These are phyloP conservation scores for Hydractinia symbiolongicarpus DNA, from an alignment of 30 jellyfish, hydroid and myxozoan genomes.

Conservation along the genomic window DNA sequence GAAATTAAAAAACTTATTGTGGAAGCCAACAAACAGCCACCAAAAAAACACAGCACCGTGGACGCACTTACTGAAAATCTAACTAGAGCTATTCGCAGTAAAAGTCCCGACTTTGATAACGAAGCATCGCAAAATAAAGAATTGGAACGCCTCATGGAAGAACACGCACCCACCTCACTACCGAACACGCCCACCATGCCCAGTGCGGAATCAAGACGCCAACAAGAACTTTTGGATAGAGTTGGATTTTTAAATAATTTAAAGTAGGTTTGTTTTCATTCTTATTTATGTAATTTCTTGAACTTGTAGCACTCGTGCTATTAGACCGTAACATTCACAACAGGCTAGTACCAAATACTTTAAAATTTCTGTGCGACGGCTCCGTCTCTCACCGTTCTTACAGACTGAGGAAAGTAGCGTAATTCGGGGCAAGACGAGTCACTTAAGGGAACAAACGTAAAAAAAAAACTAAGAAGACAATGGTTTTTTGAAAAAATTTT, in stretches of 20 bases:
- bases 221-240: conserved; percentile 40
- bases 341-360: no score
- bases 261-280: conserved; percentile 41
- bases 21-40: conserved; percentile 45
- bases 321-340: no score
- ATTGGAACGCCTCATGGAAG: neutral
- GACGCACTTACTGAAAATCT: conserved; percentile 56
- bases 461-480: no score
- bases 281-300: neutral
- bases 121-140: neutral
- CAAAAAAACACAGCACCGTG: conserved; percentile 33
- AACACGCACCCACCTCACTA: neutral
- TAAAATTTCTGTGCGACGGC: no score
- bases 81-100: conserved; percentile 53
- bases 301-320: no score
- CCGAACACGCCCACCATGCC: conserved; percentile 29
- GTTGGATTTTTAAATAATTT: conserved; percentile 55
- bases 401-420: neutral
- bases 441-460: no score
- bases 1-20: conserved; percentile 59
- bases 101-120: conserved; percentile 63
- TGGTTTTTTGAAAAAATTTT: no score
- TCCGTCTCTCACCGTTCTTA: no score
- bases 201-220: conserved; percentile 30
- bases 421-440: no score